phyloP scores from a whole-genome alignment of 2,797 vertebrate species.

The Sardinella longiceps region DNA sequence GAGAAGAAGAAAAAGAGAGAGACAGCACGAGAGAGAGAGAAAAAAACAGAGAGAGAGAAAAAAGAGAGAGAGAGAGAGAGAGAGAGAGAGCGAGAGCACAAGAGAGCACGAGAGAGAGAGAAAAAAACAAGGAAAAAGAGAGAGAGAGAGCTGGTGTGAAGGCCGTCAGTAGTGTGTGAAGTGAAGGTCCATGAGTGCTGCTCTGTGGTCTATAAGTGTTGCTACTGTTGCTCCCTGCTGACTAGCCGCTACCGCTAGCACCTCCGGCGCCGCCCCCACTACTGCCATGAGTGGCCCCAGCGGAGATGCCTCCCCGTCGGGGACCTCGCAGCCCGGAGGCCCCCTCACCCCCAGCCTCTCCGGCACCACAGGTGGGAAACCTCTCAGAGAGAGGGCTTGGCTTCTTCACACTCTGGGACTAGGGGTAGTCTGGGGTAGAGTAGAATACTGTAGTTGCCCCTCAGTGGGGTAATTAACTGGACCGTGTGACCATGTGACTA shows the following conservation, averaged over 20 bases:
- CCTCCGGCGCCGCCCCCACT: neutral
- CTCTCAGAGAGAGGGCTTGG: neutral
- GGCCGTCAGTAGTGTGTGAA: slow-evolving; percentile 38
- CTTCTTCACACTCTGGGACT: neutral
- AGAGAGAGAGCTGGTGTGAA: neutral
- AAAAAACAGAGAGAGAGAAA: no score
- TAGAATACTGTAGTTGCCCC: neutral
- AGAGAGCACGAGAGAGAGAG: no score
- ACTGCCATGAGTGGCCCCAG: neutral
- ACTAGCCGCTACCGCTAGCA: slow-evolving; percentile 37
- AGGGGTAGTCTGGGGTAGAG: neutral
- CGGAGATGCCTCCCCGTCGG: neutral
- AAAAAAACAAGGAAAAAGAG: no score
- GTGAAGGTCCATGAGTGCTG: slow-evolving; percentile 21
- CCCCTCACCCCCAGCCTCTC: neutral
- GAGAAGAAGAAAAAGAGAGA: no score
- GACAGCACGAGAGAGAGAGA: no score
- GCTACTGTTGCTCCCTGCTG: slow-evolving; percentile 51
- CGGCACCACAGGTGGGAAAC: neutral
- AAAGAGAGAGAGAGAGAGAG: neutral
- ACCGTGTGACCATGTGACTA: neutral
- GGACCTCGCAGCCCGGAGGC: neutral
- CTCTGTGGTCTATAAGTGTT: slow-evolving; percentile 42
- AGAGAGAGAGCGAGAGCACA: no score
- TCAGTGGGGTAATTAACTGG: neutral